These are phyloP conservation scores for Melinopterus prodromus DNA, from an alignment of 2,888 invertebrate species.

Conservation along the genomic window DNA sequence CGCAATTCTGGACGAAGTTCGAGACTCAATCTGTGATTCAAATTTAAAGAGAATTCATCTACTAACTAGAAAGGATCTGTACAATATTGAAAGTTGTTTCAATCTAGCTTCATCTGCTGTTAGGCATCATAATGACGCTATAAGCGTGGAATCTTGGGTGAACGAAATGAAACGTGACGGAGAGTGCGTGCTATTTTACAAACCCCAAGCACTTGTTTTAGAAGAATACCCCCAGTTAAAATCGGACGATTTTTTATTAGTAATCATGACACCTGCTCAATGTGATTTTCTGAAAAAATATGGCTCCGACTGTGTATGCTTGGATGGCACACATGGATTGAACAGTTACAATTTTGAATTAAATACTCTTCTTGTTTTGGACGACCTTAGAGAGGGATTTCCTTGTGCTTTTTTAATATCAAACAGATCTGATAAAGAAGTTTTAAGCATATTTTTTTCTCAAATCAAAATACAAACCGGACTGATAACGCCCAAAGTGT, in stretches of 20 bases:
- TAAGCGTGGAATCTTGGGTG: slow-evolving; percentile 11
- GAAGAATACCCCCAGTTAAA: background rate
- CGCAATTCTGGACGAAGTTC: slow-evolving; percentile 12
- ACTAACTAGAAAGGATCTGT: too few relatives aligned
- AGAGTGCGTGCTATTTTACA: slow-evolving; percentile 12
- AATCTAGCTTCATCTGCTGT: too few relatives aligned
- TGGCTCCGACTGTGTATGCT: background rate
- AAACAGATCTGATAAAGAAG: too few relatives aligned
- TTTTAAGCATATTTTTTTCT: too few relatives aligned
- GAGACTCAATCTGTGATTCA: slow-evolving; percentile 1
- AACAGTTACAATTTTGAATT: too few relatives aligned
- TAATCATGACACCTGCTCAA: slow-evolving; percentile 7
- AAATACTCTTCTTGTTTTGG: too few relatives aligned
- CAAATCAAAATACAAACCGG: slow-evolving; percentile 20
- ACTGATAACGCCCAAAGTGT: slow-evolving; percentile 16
- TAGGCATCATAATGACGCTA: too few relatives aligned
- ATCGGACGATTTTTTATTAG: slow-evolving; percentile 15
- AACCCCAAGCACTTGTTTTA: background rate
- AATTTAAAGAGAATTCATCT: slow-evolving; percentile 10
- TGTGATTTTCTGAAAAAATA: background rate
- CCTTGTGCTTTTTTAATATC: too few relatives aligned
- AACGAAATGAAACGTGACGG: background rate
- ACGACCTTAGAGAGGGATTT: too few relatives aligned
- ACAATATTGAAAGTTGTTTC: too few relatives aligned
- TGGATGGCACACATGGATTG: slow-evolving; percentile 19